Evolutionary conservation across 2,888 invertebrate species (phyloP).

Genomic region (Corythucha ciliata): DNA sequence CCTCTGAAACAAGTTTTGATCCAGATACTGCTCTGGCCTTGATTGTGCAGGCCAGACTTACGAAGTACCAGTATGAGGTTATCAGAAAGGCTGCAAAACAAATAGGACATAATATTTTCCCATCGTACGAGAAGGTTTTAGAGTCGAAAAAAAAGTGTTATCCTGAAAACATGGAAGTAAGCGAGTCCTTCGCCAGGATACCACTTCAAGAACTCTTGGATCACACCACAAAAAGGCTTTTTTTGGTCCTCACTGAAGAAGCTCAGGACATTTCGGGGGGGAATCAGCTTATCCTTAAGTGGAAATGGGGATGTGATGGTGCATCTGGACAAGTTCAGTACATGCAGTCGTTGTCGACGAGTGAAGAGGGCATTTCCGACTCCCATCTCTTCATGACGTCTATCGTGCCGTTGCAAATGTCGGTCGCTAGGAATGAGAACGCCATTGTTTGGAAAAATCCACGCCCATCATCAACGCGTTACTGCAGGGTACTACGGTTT

Average conservation of each 20-base stretch:
- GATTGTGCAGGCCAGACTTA: too few relatives aligned
- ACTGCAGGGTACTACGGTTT: constrained; percentile 37
- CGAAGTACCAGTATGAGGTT: too few relatives aligned
- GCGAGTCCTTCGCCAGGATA: neutral
- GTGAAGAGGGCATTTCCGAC: neutral
- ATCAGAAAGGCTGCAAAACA: constrained; percentile 32
- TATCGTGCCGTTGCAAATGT: neutral
- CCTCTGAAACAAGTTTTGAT: too few relatives aligned
- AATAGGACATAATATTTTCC: constrained; percentile 1
- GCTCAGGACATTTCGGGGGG: too few relatives aligned
- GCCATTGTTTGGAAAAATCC: constrained; percentile 38
- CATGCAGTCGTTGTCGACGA: neutral
- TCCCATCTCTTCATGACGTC: neutral
- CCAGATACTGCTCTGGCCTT: too few relatives aligned
- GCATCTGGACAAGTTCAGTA: neutral
- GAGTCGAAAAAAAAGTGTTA: constrained; percentile 5
- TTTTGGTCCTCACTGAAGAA: too few relatives aligned
- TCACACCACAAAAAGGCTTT: neutral
- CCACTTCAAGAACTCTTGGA: neutral
- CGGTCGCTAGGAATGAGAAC: constrained; percentile 18
- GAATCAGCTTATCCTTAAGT: neutral
- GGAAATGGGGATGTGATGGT: neutral
- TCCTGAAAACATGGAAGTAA: constrained; percentile 4
- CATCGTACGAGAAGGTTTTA: neutral
- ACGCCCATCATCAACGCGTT: constrained; percentile 35